Base-by-base conservation (phyloP, 1,140 invertebrate species). In the Habropoda laboriosa region DNA sequence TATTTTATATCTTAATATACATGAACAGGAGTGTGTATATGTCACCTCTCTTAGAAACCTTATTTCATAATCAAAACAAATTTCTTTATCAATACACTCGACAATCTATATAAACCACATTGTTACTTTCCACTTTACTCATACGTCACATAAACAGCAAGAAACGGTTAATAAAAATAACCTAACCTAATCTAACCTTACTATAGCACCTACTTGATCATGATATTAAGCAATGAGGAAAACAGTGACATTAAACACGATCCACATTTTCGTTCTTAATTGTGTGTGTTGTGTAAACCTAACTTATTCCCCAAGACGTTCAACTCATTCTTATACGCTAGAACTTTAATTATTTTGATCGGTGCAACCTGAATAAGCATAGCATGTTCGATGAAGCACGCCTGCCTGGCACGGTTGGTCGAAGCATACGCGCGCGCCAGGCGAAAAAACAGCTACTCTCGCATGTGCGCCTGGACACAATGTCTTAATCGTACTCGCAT, bases 401-500 rank as follows among this genome's bases (percentile, higher is more conserved):
- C 30, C 21, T 42, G 32, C 21, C 16, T n/a, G 38, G 10, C n/a
- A 6, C 13, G 67, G 51, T 24, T 21, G 21, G 40, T n/a, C 16
- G 13, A 74, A 21, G 49, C 60, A 8, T 40, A 24, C 8, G 38
- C 7, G 38, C 40, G 47, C 7, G 35, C 7, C 1, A 35, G 51
- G 40, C 16, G 53, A 47, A 70, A 66, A 77, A 77, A 70, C 64
- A 70, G n/a, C n/a, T 35, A 40, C 21, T 68, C 64, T 74, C 63
- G 74, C 74, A 1, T 38, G 63, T 57, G 40, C 18, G 3, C 35
- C 27, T 42, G 30, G 7, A 47, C 66, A 16, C 42, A n/a, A 77
- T 24, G 74, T 77, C 74, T 77, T 70, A 70, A 77, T 77, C 74
- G 32, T 3, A 27, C n/a, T 24, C 12, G 40, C 74, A 60, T 77